Evolutionary conservation across 2,113 vertebrate species (phyloP).

Genomic region (Brachypteracias leptosomus): DNA sequence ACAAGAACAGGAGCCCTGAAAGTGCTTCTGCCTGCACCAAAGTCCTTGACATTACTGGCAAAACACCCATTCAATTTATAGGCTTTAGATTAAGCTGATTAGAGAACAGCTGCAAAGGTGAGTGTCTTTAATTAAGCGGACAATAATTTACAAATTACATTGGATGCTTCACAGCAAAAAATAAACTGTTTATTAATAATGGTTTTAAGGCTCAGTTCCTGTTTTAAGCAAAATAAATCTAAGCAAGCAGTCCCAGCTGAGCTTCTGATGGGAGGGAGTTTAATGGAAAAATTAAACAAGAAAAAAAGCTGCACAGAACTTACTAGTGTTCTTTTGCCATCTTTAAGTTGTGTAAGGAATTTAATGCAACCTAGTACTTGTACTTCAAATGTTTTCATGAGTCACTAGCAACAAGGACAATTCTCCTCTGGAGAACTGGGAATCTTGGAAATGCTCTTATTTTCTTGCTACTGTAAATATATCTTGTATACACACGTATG

Average conservation of each 20-base stretch:
- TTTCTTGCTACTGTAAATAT: background rate
- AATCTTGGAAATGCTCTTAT: background rate
- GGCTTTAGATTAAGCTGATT: background rate
- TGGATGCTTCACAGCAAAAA: constrained; percentile 36
- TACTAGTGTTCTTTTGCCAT: background rate
- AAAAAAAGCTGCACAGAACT: background rate
- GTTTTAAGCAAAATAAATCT: constrained; percentile 34
- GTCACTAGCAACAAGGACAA: background rate
- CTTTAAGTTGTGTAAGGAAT: background rate
- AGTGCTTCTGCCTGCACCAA: background rate
- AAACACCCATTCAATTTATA: background rate
- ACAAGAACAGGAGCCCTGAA: background rate
- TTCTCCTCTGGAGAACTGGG: background rate
- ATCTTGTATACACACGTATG: background rate
- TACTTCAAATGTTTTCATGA: background rate
- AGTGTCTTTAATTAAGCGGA: background rate
- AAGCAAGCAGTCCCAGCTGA: constrained; percentile 29
- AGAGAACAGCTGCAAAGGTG: constrained; percentile 62
- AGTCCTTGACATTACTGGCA: background rate
- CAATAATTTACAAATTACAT: constrained; percentile 33
- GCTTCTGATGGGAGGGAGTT: background rate
- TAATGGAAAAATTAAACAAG: background rate
- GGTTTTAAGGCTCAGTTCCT: constrained; percentile 52
- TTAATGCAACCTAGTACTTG: background rate
- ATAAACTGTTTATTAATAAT: constrained; percentile 67